Conservation (phyloP, 2,888 invertebrate species). For the Xestia ashworthii region DNA sequence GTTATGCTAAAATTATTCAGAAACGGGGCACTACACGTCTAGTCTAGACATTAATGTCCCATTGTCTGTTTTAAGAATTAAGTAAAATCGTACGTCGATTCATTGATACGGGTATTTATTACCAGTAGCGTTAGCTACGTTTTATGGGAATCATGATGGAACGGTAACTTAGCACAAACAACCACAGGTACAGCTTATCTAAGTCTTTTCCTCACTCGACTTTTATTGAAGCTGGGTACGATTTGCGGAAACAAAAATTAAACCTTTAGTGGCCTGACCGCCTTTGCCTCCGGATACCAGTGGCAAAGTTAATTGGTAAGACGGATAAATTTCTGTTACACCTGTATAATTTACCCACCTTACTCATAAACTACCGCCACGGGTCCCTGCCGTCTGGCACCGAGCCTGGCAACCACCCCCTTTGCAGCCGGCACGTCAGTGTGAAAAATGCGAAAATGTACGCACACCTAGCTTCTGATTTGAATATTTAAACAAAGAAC, state of each 20-base stretch:
- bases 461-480: neutral
- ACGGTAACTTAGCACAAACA: conserved; percentile 36
- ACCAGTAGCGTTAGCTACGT: conserved; percentile 42
- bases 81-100: conserved; percentile 38
- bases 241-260: conserved; percentile 26
- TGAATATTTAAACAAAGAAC: neutral
- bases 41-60: conserved; percentile 41
- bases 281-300: neutral
- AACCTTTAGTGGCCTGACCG: conserved; percentile 6
- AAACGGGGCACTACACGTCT: conserved; percentile 34
- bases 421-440: conserved; percentile 2
- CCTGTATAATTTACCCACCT: neutral
- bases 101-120: conserved; percentile 53
- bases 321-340: neutral
- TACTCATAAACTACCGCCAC: neutral
- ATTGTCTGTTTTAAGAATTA: conserved; percentile 54
- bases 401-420: neutral
- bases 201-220: conserved; percentile 15
- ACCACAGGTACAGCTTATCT: conserved; percentile 3
- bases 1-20: conserved; percentile 46
- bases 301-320: conserved; percentile 18
- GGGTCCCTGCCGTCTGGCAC: neutral
- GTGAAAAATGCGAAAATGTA: conserved; percentile 8
- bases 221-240: conserved; percentile 1
- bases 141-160: conserved; percentile 37